These are phyloP conservation scores for Natator depressus DNA, from an alignment of 2,113 vertebrate genomes.

Conservation along the genomic window DNA sequence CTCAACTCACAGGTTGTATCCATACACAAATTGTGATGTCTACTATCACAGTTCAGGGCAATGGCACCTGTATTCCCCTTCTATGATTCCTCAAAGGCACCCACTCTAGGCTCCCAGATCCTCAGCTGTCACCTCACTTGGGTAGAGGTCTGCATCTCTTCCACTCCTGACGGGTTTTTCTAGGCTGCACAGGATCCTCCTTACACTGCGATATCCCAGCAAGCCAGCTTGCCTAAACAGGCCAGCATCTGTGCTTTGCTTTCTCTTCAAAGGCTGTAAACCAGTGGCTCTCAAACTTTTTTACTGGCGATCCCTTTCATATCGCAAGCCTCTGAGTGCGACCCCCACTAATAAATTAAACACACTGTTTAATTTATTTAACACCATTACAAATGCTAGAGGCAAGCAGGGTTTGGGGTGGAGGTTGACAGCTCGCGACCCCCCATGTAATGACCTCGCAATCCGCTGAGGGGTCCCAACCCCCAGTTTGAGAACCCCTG, in stretches of 20 bases:
- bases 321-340: no score
- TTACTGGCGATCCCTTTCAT: no score
- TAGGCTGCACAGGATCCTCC: background rate
- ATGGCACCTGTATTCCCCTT: background rate
- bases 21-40: background rate
- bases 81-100: background rate
- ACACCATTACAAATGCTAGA: no score
- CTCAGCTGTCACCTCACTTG: background rate
- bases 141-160: background rate
- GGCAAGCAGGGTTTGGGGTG: no score
- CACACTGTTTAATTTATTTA: no score
- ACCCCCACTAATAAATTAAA: no score
- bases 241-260: background rate
- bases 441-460: no score
- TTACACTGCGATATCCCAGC: background rate
- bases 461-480: no score
- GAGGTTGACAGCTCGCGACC: no score
- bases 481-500: no score
- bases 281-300: no score
- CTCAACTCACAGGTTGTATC: fast-evolving
- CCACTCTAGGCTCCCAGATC: background rate
- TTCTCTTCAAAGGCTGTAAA: background rate
- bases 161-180: background rate
- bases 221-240: background rate
- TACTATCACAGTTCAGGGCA: background rate